Conservation (phyloP, 2,113 vertebrate species). For the Pyxicephalus adspersus region DNA sequence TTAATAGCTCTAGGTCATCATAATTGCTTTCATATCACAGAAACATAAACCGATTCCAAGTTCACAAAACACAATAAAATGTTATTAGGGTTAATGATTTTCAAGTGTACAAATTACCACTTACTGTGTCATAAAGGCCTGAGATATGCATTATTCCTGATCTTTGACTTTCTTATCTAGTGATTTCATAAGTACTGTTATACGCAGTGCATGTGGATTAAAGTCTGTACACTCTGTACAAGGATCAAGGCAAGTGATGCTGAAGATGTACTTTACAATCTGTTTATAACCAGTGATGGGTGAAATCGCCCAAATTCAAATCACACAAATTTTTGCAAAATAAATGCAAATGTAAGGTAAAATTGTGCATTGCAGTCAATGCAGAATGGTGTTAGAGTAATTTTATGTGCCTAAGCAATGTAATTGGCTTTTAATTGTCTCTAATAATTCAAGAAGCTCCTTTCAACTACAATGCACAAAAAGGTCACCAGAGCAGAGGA, state of each 20-base stretch:
- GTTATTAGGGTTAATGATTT: conserved; percentile 65
- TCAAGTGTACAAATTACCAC: conserved; percentile 50
- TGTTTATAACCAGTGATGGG: too few species aligned
- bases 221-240: conserved; percentile 59
- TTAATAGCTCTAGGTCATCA: not conserved
- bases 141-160: conserved; percentile 59
- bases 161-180: conserved; percentile 68
- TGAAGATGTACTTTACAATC: too few species aligned
- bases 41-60: conserved; percentile 23
- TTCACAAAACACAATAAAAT: conserved; percentile 54
- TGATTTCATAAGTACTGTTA: not conserved
- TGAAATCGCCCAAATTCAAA: too few species aligned
- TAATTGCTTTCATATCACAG: conserved; percentile 6
- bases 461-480: too few species aligned
- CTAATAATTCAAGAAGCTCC: too few species aligned
- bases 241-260: conserved; percentile 24
- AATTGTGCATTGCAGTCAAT: too few species aligned
- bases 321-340: too few species aligned
- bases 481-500: too few species aligned
- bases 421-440: too few species aligned
- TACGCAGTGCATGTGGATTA: conserved; percentile 59
- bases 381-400: too few species aligned
- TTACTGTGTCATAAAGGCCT: conserved; percentile 60
- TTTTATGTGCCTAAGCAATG: too few species aligned
- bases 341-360: too few species aligned